Conservation (phyloP, 2,888 invertebrate genomes). For the Adelphocoris suturalis region DNA sequence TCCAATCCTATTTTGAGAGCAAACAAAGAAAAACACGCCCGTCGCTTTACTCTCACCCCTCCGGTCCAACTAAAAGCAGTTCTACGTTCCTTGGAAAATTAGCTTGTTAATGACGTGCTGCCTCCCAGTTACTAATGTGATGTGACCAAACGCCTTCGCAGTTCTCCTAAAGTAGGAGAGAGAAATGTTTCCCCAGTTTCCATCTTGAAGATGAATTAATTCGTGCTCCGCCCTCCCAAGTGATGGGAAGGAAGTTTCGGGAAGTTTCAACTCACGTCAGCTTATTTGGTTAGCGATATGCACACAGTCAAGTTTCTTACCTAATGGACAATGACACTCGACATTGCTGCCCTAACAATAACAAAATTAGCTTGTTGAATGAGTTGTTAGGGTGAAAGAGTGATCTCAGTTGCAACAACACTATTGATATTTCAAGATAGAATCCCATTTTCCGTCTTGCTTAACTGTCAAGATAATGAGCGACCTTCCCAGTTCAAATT, state of each 20-base stretch:
- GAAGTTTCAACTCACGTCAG: slow-evolving; percentile 1
- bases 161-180: neutral
- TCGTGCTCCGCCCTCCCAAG: neutral
- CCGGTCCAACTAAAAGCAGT: neutral
- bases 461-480: too few species aligned
- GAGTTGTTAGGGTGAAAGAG: too few species aligned
- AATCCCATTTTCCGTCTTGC: too few species aligned
- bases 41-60: neutral
- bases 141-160: slow-evolving; percentile 26
- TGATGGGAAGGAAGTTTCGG: neutral
- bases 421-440: too few species aligned
- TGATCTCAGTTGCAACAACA: too few species aligned
- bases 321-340: slow-evolving; percentile 14
- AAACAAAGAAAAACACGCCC: slow-evolving; percentile 10
- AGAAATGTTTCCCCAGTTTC: slow-evolving; percentile 4
- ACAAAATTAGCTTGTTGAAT: too few species aligned
- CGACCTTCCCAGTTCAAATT: too few species aligned
- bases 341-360: neutral
- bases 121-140: slow-evolving; percentile 17
- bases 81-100: slow-evolving; percentile 5
- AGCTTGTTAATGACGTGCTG: neutral
- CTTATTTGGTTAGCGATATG: slow-evolving; percentile 12
- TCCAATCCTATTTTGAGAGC: neutral
- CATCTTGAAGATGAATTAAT: slow-evolving; percentile 2
- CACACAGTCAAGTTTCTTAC: neutral